Evolutionary conservation across 2,113 vertebrate genomes (phyloP), one percentile per base, ranked within the genome.

Genomic region (Sceloporus tristichus): DNA sequence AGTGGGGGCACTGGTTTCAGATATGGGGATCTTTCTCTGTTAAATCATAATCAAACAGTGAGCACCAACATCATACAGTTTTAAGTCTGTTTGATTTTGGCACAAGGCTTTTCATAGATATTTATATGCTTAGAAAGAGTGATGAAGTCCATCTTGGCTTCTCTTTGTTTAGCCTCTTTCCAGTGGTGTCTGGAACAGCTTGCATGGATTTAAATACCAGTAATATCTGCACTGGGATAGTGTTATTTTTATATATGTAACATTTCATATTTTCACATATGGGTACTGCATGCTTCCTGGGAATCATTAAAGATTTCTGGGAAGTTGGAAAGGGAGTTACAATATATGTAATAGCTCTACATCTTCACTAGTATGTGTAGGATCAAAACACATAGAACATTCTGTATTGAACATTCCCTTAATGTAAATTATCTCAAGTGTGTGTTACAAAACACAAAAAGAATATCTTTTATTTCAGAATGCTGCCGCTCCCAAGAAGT

Each of bases 21-120:
- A 66, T 87, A 93, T 87, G 92, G 42, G 91, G 89, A 75, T 79
- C 86, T 91, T 27, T 70, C 89, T 83, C 73, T 90, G 87, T 84
- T 92, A 90, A 82, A 90, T 89, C 88, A 76, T 48, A 54, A 83
- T 87, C 90, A 71, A 82, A 70, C 6, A 2, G 40, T n/a, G 25
- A 82, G 56, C 11, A 66, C 54, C 53, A 75, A 75, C 56, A 11
- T 75, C 1, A 65, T 11, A 29, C 2, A 21, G 2, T n/a, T 82
- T 23, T 48, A 81, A 42, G 1, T 29, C 54, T 19, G 13, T 42
- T 42, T 23, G 5, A 74, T 73, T 79, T 87, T 38, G 75, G 71
- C 1, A 74, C 25, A 62, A 10, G 34, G 29, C 40, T 23, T 59
- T 84, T 29, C 40, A 6, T 70, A 40, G 68, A 68, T 81, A 42